phyloP scores from a whole-genome alignment of 2,888 invertebrate species.

The Amphipoea lucens region DNA sequence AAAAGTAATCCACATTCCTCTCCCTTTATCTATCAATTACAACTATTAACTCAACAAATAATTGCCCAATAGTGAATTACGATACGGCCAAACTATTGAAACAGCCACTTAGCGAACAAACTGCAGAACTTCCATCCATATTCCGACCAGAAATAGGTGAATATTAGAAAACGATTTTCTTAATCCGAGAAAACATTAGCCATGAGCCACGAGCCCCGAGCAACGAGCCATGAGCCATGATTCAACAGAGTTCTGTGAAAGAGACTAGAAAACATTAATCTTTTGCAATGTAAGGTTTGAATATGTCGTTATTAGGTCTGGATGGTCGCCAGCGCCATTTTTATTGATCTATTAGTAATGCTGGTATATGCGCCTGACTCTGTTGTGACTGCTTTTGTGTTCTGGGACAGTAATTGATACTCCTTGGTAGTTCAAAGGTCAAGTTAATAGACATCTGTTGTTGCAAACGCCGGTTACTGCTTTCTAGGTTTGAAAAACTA shows the following conservation, averaged over 20 bases:
- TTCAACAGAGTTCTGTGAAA: constrained; percentile 48
- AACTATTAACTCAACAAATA: constrained; percentile 26
- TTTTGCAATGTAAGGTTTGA: constrained; percentile 70
- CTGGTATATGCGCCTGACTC: neutral
- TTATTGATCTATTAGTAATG: constrained; percentile 57
- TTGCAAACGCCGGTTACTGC: neutral
- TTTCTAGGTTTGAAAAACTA: neutral
- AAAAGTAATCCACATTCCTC: constrained; percentile 1
- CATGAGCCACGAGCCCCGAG: constrained; percentile 36
- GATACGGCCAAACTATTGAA: constrained; percentile 44
- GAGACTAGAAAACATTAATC: constrained; percentile 69
- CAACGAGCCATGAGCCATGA: constrained; percentile 46
- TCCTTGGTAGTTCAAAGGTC: neutral
- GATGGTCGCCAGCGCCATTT: constrained; percentile 69
- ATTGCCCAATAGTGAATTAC: constrained; percentile 38
- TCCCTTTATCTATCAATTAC: constrained; percentile 35
- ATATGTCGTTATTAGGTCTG: constrained; percentile 76
- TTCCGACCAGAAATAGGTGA: constrained; percentile 43
- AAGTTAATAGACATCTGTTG: neutral
- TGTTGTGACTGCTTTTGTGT: constrained; percentile 9
- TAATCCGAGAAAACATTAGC: constrained; percentile 58
- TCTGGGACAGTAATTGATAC: constrained; percentile 10
- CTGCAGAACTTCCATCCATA: constrained; percentile 42
- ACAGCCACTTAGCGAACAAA: constrained; percentile 45
- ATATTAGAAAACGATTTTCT: constrained; percentile 65